Conservation (phyloP, 2,113 vertebrate species). For the Rynchops niger region DNA sequence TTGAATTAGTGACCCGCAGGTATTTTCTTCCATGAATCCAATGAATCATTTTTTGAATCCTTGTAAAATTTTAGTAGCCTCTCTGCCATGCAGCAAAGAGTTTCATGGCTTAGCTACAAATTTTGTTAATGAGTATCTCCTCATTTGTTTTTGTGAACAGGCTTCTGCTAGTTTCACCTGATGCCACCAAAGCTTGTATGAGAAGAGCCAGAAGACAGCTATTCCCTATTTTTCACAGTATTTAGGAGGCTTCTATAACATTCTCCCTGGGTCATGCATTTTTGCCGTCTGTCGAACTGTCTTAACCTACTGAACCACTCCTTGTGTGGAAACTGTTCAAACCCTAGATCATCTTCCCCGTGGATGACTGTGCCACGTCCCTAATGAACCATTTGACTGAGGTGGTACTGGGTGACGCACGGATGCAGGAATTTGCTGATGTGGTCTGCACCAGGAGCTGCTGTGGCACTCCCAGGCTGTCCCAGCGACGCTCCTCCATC, state of each 20-base stretch:
- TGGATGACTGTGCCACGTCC: rapidly evolving
- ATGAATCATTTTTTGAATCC: background rate
- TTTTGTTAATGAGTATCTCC: background rate
- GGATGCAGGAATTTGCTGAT: background rate
- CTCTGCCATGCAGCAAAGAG: background rate
- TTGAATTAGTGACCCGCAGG: background rate
- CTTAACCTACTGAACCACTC: background rate
- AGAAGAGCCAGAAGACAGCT: background rate
- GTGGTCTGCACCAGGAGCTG: background rate
- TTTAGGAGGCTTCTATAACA: background rate
- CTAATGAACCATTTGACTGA: rapidly evolving
- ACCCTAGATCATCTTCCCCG: rapidly evolving
- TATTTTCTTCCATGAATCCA: background rate
- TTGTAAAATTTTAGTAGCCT: background rate
- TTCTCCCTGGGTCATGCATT: background rate
- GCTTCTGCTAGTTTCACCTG: background rate
- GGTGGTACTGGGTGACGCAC: background rate
- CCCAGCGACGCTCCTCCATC: background rate
- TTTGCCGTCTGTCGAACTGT: background rate
- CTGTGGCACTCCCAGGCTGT: background rate
- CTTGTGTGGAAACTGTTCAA: rapidly evolving
- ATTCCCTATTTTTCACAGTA: background rate
- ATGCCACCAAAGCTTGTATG: background rate
- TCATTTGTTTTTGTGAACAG: background rate
- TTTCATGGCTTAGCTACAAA: background rate